Evolutionary conservation across 2,797 vertebrate species (phyloP).

Genomic region (Sebastiscus tertius): DNA sequence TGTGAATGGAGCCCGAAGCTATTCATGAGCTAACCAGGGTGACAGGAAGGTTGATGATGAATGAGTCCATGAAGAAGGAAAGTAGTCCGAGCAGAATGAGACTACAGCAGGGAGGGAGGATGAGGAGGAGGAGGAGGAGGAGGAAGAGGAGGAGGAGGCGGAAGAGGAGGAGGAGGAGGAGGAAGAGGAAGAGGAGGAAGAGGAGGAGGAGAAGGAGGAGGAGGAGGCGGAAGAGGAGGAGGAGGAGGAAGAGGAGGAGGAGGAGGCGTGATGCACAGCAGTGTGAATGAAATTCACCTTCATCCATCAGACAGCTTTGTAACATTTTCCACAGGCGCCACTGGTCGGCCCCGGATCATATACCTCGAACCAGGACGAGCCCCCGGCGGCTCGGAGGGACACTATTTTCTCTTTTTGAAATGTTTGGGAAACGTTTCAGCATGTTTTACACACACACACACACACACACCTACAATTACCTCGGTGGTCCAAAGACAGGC

Average conservation of each 20-base stretch:
- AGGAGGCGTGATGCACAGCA: constrained; percentile 47
- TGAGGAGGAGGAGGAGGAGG: not conserved
- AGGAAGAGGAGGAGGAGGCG: too few relatives aligned
- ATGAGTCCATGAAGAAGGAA: constrained; percentile 27
- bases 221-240: not conserved
- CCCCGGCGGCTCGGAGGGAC: constrained; percentile 64
- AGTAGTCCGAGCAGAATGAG: constrained; percentile 30
- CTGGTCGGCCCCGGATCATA: constrained; percentile 76
- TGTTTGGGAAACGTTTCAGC: constrained; percentile 75
- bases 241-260: not conserved
- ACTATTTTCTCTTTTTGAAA: constrained; percentile 70
- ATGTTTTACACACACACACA: constrained; percentile 76
- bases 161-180: too few relatives aligned
- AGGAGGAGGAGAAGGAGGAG: not conserved
- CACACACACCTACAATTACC: constrained; percentile 80
- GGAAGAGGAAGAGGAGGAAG: too few relatives aligned
- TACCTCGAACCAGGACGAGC: constrained; percentile 78
- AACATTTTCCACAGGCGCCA: constrained; percentile 73
- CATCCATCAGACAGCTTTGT: constrained; percentile 75
- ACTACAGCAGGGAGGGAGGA: constrained; percentile 23
- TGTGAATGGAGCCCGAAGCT: constrained; percentile 35
- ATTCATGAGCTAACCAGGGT: constrained; percentile 38
- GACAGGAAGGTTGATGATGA: constrained; percentile 41
- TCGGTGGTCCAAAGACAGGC: constrained; percentile 83
- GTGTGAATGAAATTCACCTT: constrained; percentile 71